Evolutionary conservation across 2,113 vertebrate species (phyloP).

Genomic region (Gulo gulo): DNA sequence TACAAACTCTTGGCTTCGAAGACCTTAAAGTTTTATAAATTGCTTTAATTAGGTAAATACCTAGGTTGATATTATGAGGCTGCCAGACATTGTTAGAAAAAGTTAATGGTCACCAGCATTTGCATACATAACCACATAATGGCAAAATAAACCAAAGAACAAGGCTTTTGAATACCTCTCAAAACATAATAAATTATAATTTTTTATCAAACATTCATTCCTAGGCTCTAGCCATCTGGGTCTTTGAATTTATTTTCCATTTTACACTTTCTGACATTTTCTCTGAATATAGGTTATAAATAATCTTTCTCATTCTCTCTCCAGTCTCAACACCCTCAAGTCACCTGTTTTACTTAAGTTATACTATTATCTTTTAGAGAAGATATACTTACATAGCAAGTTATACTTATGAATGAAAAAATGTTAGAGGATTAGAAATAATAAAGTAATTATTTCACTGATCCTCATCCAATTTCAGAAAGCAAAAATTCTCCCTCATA

Average conservation of each 20-base stretch:
- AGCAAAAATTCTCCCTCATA: background rate
- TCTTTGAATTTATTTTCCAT: background rate
- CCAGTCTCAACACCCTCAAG: background rate
- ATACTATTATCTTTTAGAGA: background rate
- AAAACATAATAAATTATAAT: background rate
- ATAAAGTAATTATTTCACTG: background rate
- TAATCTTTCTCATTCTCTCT: background rate
- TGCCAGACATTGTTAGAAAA: conserved; percentile 6
- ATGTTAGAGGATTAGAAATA: background rate
- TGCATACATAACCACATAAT: background rate
- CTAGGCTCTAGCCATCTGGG: background rate
- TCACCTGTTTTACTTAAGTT: background rate
- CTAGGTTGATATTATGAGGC: background rate
- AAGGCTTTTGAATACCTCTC: background rate
- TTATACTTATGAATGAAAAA: background rate
- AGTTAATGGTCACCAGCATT: conserved; percentile 2
- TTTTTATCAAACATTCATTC: background rate
- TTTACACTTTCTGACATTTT: background rate
- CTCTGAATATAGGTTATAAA: background rate
- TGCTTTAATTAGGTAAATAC: conserved; percentile 27
- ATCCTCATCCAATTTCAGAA: background rate
- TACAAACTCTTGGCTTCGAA: background rate
- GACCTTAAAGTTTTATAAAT: conserved; percentile 5
- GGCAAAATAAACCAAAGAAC: background rate
- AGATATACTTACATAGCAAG: background rate